Base-by-base conservation (phyloP, 2,888 invertebrate genomes). In the Andricus quercusramuli region DNA sequence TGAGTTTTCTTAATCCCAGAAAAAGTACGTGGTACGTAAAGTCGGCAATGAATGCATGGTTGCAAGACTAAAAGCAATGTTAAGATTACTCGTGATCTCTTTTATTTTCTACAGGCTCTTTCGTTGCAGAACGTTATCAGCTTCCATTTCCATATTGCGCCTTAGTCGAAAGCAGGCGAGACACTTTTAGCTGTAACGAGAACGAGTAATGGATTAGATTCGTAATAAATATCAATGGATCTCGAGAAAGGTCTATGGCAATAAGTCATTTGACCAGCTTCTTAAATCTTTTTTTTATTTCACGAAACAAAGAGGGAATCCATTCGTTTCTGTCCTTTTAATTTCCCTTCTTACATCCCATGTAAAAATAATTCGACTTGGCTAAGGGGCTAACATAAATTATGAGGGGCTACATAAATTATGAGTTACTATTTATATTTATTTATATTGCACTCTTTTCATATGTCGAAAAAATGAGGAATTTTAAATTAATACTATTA, bases 71-170 rank as follows among this genome's bases (percentile, higher is more conserved):
- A 37, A 74, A 74, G 56, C 51, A 74, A 56, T 56, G 74, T 74
- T 59, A 74, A 74, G 74, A 74, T 74, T 74, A 37, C 56, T n/a
- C 11, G 32, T 32, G n/a, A 70, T 51, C 37, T 74, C 11, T 51
- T 74, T 56, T 51, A 22, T 51, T 74, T 74, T 6, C 51, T 56
- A n/a, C 13, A n/a, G 56, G 4, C 56, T 74, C 56, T 59, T 59
- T 74, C 56, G 32, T 56, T 56, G n/a, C 20, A 29, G 47, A 29
- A 51, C 56, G 20, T 74, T 74, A 74, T 74, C 74, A 74, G 37
- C 56, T 56, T 74, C 74, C 74, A 74, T 74, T 74, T 74, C 74
- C 74, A 74, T 74, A 74, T 74, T 74, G 74, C 32, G 51, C 47
- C 29, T 70, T 25, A 29, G 17, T 47, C 25, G 20, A 25, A 51